Percentiles rank a stretch among this genome's conserved stretches.
phyloP scores from a whole-genome alignment of 2,797 vertebrate species.

The Syngnathus rostellatus region DNA sequence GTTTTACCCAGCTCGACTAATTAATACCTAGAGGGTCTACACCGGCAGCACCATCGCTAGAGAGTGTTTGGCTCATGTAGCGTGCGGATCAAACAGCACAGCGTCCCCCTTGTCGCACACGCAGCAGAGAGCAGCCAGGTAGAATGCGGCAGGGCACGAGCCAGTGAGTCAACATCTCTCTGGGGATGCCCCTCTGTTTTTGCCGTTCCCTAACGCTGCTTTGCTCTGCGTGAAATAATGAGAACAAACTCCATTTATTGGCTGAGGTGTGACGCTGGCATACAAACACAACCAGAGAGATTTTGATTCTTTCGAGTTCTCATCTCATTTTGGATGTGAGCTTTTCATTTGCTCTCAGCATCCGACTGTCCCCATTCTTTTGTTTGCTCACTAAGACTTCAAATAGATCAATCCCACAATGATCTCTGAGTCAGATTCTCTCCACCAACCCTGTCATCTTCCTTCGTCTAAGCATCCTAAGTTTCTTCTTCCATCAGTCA shows the following conservation, averaged over 20 bases:
- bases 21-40: not conserved
- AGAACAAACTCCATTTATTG: constrained; percentile 34
- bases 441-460: constrained; percentile 15
- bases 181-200: constrained; percentile 27
- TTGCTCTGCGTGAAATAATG: constrained; percentile 31
- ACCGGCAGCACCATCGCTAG: not conserved
- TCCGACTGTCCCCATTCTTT: constrained; percentile 41
- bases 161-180: constrained; percentile 42
- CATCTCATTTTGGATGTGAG: not conserved
- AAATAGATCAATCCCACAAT: constrained; percentile 8
- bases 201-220: constrained; percentile 17
- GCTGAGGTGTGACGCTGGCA: constrained; percentile 18
- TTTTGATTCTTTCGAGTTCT: not conserved
- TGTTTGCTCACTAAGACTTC: constrained; percentile 26
- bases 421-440: constrained; percentile 13
- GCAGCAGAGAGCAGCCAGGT: constrained; percentile 28
- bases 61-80: constrained; percentile 13
- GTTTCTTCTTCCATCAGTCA: constrained; percentile 40
- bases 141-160: constrained; percentile 25
- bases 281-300: constrained; percentile 26
- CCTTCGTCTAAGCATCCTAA: constrained; percentile 19
- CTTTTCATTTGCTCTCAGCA: constrained; percentile 7
- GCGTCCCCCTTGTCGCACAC: constrained; percentile 8
- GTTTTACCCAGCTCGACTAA: not conserved
- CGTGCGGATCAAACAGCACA: constrained; percentile 34